These are phyloP conservation scores for Cantharis flavilabris DNA, from an alignment of 2,888 invertebrate species.

Conservation along the genomic window DNA sequence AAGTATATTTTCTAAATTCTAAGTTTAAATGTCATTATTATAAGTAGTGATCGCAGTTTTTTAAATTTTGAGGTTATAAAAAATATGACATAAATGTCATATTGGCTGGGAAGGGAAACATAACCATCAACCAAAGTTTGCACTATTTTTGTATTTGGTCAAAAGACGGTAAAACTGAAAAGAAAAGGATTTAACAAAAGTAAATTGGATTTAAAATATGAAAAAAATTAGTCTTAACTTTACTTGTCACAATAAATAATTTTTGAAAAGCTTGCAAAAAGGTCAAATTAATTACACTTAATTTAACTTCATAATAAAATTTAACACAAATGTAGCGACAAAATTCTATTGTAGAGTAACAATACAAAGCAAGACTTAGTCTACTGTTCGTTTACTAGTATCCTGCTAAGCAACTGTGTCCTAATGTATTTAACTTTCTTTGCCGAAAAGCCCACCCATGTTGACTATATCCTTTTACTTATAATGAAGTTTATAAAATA, in stretches of 20 bases:
- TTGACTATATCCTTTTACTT: slow-evolving; percentile 18
- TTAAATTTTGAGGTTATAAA: neutral
- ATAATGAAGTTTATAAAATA: slow-evolving; percentile 1
- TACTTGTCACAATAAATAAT: slow-evolving; percentile 34
- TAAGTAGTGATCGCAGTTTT: neutral
- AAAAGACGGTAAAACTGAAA: neutral
- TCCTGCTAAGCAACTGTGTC: slow-evolving; percentile 51
- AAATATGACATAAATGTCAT: neutral
- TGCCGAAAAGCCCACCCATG: slow-evolving; percentile 51
- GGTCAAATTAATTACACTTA: slow-evolving; percentile 42
- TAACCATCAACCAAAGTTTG: no score
- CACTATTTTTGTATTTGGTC: neutral
- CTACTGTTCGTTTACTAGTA: slow-evolving; percentile 43
- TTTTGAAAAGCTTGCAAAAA: slow-evolving; percentile 42
- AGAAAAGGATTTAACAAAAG: neutral
- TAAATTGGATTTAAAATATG: slow-evolving; percentile 2
- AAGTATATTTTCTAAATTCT: neutral
- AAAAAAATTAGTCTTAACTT: slow-evolving; percentile 17
- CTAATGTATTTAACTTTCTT: slow-evolving; percentile 53
- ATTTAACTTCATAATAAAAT: slow-evolving; percentile 37
- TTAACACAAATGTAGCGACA: slow-evolving; percentile 49
- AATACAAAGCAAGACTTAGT: slow-evolving; percentile 45
- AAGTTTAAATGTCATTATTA: neutral
- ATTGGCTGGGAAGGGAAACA: no score
- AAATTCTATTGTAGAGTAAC: slow-evolving; percentile 46